Evolutionary conservation across 2,797 vertebrate species (phyloP), one percentile per base, ranked within the genome.

Genomic region (Cryptoprocta ferox): DNA sequence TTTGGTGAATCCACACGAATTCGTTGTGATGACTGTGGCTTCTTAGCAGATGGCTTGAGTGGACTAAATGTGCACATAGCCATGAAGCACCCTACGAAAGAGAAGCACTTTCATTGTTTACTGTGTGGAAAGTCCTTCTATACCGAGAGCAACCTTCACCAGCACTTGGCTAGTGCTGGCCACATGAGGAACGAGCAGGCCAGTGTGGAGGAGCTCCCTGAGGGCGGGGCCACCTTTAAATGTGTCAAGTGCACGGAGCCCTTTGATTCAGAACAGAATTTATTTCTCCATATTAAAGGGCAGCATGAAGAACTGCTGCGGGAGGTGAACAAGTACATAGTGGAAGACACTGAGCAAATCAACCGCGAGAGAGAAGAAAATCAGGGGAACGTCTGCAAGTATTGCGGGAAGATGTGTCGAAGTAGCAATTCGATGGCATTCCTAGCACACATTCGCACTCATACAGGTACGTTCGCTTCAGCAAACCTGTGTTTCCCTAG

Each of bases 341-440:
- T 99, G 97, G 99, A 99, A 97, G 99, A 99, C 98, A 99, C 99
- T 0, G 99, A 99, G 98, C 99, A 99, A 98, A 99, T 99, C 98
- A 99, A 99, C 99, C 99, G 99, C 0, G 99, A 99, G 98, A 99
- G 99, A 12, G 99, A 99, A 98, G 99, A 99, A 98, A 99, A 99
- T 98, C 99, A 99, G 98, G 99, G 99, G 94, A 99, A 99, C 0
- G 99, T 99, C 93, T 99, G 99, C 98, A 99, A 99, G 98, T 99
- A 99, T 76, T 99, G 99, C 24, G 99, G 99, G 94, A 99, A 99
- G 99, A 99, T 99, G 98, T 99, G 99, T 98, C 99, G 99, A 98
- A 99, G 99, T 98, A 99, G 99, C 99, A 99, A 99, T 98, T 99
- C 99, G 96, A 99, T 99, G 99, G 99, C 99, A 35, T 99, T 99